phyloP scores from a whole-genome alignment of 2,888 invertebrate species.

The Stenoptilia bipunctidactyla region DNA sequence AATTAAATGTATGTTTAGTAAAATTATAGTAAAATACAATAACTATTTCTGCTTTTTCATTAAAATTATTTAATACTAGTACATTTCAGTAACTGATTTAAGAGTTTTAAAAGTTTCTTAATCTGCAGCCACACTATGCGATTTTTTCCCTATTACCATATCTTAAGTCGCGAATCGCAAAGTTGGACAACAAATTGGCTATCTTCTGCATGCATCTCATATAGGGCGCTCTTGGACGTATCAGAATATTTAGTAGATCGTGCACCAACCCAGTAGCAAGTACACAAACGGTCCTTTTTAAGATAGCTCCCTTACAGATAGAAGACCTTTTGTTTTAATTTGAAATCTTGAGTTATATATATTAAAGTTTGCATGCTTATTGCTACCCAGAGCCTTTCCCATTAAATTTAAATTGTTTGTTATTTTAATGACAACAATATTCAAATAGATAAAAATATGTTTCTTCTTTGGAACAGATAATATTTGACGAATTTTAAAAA shows the following conservation, averaged over 20 bases:
- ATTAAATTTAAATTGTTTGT: too few relatives aligned
- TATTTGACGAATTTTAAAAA: too few relatives aligned
- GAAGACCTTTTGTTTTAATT: not conserved
- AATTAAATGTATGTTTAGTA: too few relatives aligned
- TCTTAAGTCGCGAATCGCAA: slow-evolving; percentile 42
- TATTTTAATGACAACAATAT: too few relatives aligned
- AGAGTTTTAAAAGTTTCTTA: not conserved
- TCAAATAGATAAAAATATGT: too few relatives aligned
- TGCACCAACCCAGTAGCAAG: slow-evolving; percentile 31
- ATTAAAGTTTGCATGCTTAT: not conserved
- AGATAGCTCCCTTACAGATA: slow-evolving; percentile 24
- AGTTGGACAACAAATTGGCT: slow-evolving; percentile 43
- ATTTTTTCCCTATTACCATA: slow-evolving; percentile 56
- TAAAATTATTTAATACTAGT: too few relatives aligned
- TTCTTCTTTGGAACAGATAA: too few relatives aligned
- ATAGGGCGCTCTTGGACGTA: slow-evolving; percentile 29
- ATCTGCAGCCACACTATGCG: slow-evolving; percentile 15
- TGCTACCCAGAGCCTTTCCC: too few relatives aligned
- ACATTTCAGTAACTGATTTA: too few relatives aligned
- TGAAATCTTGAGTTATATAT: not conserved
- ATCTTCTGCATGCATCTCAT: slow-evolving; percentile 52
- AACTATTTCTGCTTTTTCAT: too few relatives aligned
- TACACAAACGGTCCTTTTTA: slow-evolving; percentile 40
- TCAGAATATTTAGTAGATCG: slow-evolving; percentile 46
- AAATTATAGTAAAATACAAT: too few relatives aligned